phyloP scores from a whole-genome alignment of 2,888 invertebrate genomes.

The Drosophila melanosoma region DNA sequence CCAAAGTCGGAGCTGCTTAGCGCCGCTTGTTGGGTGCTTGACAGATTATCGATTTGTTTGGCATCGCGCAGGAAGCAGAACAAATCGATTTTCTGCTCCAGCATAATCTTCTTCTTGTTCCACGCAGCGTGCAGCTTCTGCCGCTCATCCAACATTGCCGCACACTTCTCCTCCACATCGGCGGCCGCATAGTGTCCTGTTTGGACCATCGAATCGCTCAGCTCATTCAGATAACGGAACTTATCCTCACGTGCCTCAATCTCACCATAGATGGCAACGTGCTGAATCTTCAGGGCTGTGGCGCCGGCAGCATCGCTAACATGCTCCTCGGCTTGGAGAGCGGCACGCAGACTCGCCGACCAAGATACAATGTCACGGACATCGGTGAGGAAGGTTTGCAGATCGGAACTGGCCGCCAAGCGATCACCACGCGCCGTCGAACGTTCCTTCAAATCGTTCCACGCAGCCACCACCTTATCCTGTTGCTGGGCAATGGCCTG shows the following conservation, averaged over 20 bases:
- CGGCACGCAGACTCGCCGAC: conserved; percentile 91
- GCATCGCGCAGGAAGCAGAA: conserved; percentile 98
- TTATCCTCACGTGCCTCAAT: conserved; percentile 95
- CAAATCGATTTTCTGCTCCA: conserved; percentile 96
- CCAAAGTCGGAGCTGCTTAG: conserved; percentile 90
- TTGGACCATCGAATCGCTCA: conserved; percentile 93
- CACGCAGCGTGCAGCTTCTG: conserved; percentile 93
- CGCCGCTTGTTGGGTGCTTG: conserved; percentile 94
- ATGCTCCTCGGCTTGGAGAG: conserved; percentile 92
- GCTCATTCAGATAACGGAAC: conserved; percentile 90
- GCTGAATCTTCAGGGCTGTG: conserved; percentile 92
- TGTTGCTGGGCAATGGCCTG: conserved; percentile 95
- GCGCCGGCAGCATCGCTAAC: conserved; percentile 93
- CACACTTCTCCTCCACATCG: conserved; percentile 93
- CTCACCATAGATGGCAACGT: conserved; percentile 92
- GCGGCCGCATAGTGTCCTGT: conserved; percentile 92
- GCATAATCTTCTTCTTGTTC: conserved; percentile 94
- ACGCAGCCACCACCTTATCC: conserved; percentile 93
- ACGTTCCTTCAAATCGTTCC: conserved; percentile 93
- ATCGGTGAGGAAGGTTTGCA: conserved; percentile 95
- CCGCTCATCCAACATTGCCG: conserved; percentile 91
- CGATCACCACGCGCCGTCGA: conserved; percentile 92
- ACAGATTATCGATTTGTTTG: conserved; percentile 95
- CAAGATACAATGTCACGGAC: conserved; percentile 95
- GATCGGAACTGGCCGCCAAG: conserved; percentile 93